Conservation (phyloP, 2,113 vertebrate species). For the Balaenoptera acutorostrata region DNA sequence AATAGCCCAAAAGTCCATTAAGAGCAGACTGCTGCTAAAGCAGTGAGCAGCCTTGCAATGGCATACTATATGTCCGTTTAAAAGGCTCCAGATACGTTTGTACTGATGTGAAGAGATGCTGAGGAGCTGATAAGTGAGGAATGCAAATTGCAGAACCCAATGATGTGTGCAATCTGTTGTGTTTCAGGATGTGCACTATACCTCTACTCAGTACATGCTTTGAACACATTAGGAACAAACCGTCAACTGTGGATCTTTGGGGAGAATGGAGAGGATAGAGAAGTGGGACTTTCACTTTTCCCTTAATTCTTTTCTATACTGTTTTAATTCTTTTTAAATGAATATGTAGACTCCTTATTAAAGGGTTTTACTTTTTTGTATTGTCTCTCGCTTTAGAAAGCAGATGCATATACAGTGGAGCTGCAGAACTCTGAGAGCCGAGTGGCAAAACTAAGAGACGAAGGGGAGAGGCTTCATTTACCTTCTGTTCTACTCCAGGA, state of each 20-base stretch:
- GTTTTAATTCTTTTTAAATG: background rate
- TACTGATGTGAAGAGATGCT: background rate
- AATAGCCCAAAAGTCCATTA: background rate
- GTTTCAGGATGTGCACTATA: rapidly evolving
- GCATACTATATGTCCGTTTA: background rate
- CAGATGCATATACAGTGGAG: slow-evolving; percentile 68
- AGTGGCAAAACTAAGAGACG: slow-evolving; percentile 81
- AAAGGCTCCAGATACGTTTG: background rate
- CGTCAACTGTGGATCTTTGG: rapidly evolving
- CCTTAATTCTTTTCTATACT: background rate
- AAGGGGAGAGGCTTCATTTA: slow-evolving; percentile 77
- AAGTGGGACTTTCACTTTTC: background rate
- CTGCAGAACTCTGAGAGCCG: slow-evolving; percentile 82
- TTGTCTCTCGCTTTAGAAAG: slow-evolving; percentile 76
- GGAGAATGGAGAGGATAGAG: background rate
- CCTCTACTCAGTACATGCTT: background rate
- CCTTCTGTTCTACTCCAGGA: slow-evolving; percentile 81
- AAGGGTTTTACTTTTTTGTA: background rate
- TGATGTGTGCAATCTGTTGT: background rate
- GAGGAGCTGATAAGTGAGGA: background rate
- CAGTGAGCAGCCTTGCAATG: background rate
- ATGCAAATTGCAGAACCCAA: background rate
- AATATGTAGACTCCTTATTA: background rate
- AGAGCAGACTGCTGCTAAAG: background rate
- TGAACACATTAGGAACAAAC: background rate